Evolutionary conservation across 2,888 invertebrate genomes (phyloP), one percentile per base, ranked within the genome.

Genomic region (Galerucella calmariensis): DNA sequence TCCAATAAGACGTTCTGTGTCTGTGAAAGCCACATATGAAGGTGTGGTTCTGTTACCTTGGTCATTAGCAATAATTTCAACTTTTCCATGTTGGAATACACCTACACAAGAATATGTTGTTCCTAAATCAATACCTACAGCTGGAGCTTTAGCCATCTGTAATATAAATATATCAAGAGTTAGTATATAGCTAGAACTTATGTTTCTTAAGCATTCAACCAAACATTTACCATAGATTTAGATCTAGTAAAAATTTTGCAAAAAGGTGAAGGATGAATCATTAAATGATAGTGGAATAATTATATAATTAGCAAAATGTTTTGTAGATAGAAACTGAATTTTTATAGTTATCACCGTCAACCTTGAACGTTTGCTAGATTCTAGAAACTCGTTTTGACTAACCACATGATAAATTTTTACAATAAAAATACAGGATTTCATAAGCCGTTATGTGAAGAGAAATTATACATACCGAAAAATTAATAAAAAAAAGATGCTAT

Each of bases 81-180:
- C 95, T 89, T 95, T 95, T 80, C 95, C 95, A 89, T 95, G 94
- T 89, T 95, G 95, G 91, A 96, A 97, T 80, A 97, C 96, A 83
- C 96, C 96, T 81, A 97, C 96, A 86, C 96, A 97, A 72, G 97
- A 97, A 89, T 97, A 97, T 79, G 97, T 97, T 82, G 97, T 97
- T 82, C 97, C 97, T 89, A 97, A 91, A 91, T 97, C 97, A 89
- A 97, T 97, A 91, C 97, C 97, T 86, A 97, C 93, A 87, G 95
- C 95, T 86, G 95, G 95, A 91, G 94, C 92, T 89, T 93, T 93
- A 69, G 90, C 87, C 81, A 82, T 82, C 77, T 78, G 56, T 56
- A 78, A 78, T 59, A 67, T 62, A 53, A 72, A 68, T 16, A 56
- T 5, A 8, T 20, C 20, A 20, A 8, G 20, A 16, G 5, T 16